Conservation (phyloP, 2,113 vertebrate species). For the Jacana jacana region DNA sequence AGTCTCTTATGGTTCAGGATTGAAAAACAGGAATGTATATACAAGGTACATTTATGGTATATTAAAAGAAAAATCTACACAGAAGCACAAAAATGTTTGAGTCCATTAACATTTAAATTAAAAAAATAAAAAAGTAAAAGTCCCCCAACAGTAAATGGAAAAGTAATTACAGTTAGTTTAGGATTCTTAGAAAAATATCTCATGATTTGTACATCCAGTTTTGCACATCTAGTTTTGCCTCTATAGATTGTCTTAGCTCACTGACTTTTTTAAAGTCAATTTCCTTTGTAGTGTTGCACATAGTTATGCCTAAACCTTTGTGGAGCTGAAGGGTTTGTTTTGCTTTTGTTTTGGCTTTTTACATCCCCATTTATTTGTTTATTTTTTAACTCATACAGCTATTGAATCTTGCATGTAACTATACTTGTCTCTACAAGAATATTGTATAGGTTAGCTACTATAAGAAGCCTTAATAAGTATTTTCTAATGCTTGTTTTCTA, state of each 20-base stretch:
- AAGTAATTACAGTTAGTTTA: background rate
- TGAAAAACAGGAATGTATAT: background rate
- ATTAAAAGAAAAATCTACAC: background rate
- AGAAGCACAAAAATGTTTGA: background rate
- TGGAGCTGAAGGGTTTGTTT: background rate
- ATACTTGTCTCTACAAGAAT: background rate
- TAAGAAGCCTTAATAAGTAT: background rate
- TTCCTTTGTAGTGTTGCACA: background rate
- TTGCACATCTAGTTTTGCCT: background rate
- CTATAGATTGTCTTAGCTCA: background rate
- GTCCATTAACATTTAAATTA: background rate
- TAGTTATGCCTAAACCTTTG: background rate
- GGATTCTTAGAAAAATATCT: background rate
- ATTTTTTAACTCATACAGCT: background rate
- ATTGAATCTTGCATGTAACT: background rate
- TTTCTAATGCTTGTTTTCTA: background rate
- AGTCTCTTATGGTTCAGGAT: background rate
- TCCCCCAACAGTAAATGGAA: background rate
- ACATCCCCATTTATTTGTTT: background rate
- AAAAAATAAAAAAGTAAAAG: background rate
- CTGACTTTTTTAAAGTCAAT: background rate
- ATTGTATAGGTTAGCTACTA: background rate
- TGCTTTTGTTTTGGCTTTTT: background rate
- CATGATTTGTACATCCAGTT: too few species aligned
- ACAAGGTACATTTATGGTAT: background rate